Conservation (phyloP, 2,797 vertebrate genomes). For the Channa striata region DNA sequence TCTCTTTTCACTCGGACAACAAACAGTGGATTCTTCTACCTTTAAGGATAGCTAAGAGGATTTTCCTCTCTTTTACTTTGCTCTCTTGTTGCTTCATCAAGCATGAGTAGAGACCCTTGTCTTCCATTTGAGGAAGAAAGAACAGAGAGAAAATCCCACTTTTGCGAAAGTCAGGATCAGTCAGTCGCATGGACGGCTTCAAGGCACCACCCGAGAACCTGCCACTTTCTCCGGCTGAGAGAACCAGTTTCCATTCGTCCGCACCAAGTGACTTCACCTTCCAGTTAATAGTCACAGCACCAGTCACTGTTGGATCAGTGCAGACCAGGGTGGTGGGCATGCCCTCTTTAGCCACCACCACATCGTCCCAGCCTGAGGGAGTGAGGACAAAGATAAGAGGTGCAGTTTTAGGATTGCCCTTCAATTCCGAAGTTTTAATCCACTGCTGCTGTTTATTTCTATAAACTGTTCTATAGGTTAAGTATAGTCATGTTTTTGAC, state of each 20-base stretch:
- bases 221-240: conserved; percentile 65
- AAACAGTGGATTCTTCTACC: conserved; percentile 60
- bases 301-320: conserved; percentile 38
- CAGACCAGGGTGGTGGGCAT: conserved; percentile 70
- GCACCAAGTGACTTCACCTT: conserved; percentile 42
- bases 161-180: conserved; percentile 66
- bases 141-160: conserved; percentile 75
- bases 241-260: conserved; percentile 67
- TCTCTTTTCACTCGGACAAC: too few species aligned
- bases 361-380: conserved; percentile 71
- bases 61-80: conserved; percentile 61
- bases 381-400: conserved; percentile 13
- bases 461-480: neutral
- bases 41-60: conserved; percentile 78
- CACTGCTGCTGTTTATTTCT: neutral
- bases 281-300: conserved; percentile 72
- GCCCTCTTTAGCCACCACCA: conserved; percentile 68
- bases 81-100: conserved; percentile 52
- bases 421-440: conserved; percentile 1
- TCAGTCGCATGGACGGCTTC: conserved; percentile 59
- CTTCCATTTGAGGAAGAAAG: conserved; percentile 62
- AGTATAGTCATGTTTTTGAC: neutral
- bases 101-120: conserved; percentile 78
- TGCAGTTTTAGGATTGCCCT: neutral
- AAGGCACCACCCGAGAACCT: conserved; percentile 40